Base-by-base conservation (phyloP, 1,140 invertebrate genomes). In the Pachyrhynchus sulphureomaculatus region DNA sequence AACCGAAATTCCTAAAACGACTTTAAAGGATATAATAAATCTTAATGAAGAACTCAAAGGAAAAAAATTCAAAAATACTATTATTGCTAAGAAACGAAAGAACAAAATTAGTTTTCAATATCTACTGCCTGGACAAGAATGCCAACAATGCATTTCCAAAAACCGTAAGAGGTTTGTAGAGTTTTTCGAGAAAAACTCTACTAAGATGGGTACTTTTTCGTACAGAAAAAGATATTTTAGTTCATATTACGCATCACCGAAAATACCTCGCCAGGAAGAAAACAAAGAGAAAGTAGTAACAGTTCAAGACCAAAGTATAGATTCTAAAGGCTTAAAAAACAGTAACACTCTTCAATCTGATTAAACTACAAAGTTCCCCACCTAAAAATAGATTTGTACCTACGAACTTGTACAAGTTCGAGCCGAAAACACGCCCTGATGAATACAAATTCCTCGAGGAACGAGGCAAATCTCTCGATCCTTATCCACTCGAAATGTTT, bases 401-500 rank as follows among this genome's bases (percentile, higher is more conserved):
- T 10, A 54, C 51, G 1, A 53, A 53, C 23, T 13, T 5, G 1
- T 61, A 45, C 24, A 61, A 61, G 23, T 61, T 61, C 18, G 58
- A 61, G 33, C 39, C 58, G 8, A 61, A 61, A 26, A 12, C 44
- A 15, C 10, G 12, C 3, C 18, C 29, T 0, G 58, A 61, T 6
- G 23, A 37, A 9, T 61, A 61, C 41, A 18, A 44, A 15, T 53
- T 61, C 17, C 10, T 10, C 1, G 13, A 29, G 15, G 47, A 59
- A 12, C 1, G 18, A 5, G 24, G 13, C 5, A 32, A 51, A 13
- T 8, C 12, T 1, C 0, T n/a, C 0, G 56, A 59, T 41, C 56
- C 56, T 2, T 59, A 59, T 51, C 56, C 56, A 4, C n/a, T 59
- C 9, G 56, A 59, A 42, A 59, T 59, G 56, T 59, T 59, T 41